Conservation (phyloP, 1,140 invertebrate species). For the Bombus difficillimus region DNA sequence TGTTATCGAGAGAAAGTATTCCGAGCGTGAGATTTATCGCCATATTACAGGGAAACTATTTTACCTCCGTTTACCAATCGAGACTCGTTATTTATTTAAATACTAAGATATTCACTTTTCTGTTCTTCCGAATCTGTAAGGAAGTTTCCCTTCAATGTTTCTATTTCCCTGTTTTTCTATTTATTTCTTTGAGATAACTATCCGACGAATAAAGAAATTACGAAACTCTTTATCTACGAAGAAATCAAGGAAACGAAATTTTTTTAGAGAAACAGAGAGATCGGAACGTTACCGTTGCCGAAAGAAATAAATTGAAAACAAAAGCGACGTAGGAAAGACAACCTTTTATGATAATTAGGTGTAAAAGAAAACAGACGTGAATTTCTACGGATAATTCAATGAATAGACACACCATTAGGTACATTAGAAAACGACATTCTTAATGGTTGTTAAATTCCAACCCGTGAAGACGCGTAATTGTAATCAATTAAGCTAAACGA, state of each 20-base stretch:
- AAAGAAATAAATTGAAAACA: neutral
- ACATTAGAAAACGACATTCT: neutral
- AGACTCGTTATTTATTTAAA: too few relatives aligned
- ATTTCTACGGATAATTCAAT: neutral
- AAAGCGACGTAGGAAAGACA: neutral
- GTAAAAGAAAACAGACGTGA: neutral
- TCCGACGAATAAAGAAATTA: too few relatives aligned
- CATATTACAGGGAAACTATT: neutral
- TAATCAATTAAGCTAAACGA: constrained; percentile 6
- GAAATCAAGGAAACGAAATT: neutral
- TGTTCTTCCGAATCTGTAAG: too few relatives aligned
- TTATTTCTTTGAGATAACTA: too few relatives aligned
- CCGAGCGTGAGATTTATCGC: neutral
- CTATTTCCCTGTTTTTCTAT: too few relatives aligned
- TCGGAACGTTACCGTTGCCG: too few relatives aligned
- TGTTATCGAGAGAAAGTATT: neutral
- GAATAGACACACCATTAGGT: neutral
- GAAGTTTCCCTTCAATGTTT: too few relatives aligned
- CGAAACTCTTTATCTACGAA: too few relatives aligned
- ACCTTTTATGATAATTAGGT: neutral
- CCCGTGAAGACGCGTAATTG: neutral
- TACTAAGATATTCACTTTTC: too few relatives aligned
- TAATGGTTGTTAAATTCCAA: neutral
- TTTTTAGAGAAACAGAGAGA: neutral
- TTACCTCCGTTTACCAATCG: neutral